phyloP scores from a whole-genome alignment of 2,797 vertebrate genomes.

The Urophycis tenuis region DNA sequence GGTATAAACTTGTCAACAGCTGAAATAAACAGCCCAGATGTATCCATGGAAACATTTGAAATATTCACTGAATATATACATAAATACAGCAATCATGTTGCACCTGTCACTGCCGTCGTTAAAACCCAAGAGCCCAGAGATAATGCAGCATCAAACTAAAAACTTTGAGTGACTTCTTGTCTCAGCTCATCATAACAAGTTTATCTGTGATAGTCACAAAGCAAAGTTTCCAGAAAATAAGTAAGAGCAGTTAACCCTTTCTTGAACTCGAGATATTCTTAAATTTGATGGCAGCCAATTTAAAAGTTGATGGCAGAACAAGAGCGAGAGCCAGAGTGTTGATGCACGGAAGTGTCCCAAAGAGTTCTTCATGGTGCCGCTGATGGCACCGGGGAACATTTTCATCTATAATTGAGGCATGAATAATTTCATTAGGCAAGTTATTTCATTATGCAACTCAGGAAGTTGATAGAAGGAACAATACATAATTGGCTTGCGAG shows the following conservation, averaged over 20 bases:
- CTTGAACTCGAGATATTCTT: not conserved
- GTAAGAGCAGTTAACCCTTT: not conserved
- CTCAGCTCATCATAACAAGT: not conserved
- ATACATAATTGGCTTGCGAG: not conserved
- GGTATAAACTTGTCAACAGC: not conserved
- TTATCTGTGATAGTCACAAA: not conserved
- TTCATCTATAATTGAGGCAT: not conserved
- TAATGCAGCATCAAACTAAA: not conserved
- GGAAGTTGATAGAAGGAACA: not conserved
- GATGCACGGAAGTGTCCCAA: no score
- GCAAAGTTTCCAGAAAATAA: not conserved
- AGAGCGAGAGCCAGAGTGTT: no score
- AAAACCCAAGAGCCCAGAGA: not conserved
- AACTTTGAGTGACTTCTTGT: not conserved
- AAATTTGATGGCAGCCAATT: no score
- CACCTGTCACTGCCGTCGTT: not conserved
- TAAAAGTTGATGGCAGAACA: not conserved
- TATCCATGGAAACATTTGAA: not conserved
- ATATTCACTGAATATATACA: slow-evolving; percentile 1
- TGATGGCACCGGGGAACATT: not conserved
- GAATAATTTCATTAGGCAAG: not conserved
- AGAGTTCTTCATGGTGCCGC: not conserved
- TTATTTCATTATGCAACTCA: not conserved
- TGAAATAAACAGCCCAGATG: slow-evolving; percentile 1
- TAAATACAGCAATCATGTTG: not conserved